phyloP scores from a whole-genome alignment of 2,113 vertebrate species.

The Hemicordylus capensis region DNA sequence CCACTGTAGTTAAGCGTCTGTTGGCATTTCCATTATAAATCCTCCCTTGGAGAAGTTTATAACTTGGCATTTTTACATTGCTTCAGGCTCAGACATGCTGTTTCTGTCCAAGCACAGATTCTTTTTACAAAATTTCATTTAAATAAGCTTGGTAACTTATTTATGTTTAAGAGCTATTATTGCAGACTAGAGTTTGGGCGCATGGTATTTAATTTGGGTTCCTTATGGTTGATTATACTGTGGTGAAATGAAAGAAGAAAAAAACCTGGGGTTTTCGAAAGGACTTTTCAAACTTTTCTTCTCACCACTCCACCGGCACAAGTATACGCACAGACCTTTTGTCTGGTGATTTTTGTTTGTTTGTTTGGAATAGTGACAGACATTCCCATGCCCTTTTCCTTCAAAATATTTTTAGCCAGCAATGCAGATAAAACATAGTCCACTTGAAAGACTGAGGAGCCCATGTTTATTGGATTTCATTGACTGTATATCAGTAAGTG shows the following conservation, averaged over 20 bases:
- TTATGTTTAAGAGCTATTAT: constrained; percentile 54
- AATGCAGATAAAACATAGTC: neutral
- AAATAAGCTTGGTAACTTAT: constrained; percentile 67
- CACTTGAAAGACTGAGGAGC: neutral
- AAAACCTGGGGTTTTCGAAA: neutral
- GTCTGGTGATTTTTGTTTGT: neutral
- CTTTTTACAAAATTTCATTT: constrained; percentile 73
- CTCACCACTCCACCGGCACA: too few species aligned
- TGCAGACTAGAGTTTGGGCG: neutral
- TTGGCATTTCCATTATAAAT: constrained; percentile 78
- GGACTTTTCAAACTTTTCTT: neutral
- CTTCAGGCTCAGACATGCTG: constrained; percentile 74
- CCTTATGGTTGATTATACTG: neutral
- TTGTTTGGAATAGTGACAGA: neutral
- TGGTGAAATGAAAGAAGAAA: constrained; percentile 11
- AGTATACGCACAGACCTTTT: neutral
- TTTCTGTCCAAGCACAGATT: constrained; percentile 76
- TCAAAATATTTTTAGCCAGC: neutral
- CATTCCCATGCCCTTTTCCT: neutral
- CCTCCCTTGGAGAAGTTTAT: constrained; percentile 77
- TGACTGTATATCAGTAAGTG: neutral
- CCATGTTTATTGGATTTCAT: neutral
- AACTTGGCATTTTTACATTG: constrained; percentile 75
- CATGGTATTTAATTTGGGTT: neutral
- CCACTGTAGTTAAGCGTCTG: constrained; percentile 73